These are phyloP conservation scores for Sylvilagus bachmani DNA, from an alignment of 2,113 vertebrate species.

Conservation along the genomic window DNA sequence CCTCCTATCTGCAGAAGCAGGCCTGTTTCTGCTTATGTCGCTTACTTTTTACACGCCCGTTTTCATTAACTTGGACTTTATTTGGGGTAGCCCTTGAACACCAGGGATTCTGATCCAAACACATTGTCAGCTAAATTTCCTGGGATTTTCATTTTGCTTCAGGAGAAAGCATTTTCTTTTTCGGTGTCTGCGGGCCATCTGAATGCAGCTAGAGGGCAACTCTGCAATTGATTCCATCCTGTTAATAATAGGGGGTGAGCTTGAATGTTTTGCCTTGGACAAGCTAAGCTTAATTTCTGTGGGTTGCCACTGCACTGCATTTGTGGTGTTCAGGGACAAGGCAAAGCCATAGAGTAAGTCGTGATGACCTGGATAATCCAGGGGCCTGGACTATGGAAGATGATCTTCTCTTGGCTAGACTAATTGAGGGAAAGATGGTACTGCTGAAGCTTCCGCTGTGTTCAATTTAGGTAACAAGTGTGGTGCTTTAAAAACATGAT, in stretches of 20 bases:
- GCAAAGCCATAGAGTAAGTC: background rate
- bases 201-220: constrained; percentile 1
- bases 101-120: constrained; percentile 17
- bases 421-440: background rate
- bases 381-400: background rate
- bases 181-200: background rate
- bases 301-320: background rate
- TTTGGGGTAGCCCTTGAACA: background rate
- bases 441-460: background rate
- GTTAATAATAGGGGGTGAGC: background rate
- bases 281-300: background rate
- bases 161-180: constrained; percentile 4
- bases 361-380: background rate
- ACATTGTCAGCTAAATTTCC: background rate
- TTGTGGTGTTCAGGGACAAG: background rate
- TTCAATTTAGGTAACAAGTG: background rate
- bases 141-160: constrained; percentile 52
- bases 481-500: background rate
- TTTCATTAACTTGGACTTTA: constrained; percentile 48
- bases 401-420: background rate
- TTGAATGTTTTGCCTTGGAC: background rate
- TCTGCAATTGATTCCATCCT: background rate
- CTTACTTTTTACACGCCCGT: background rate
- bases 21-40: background rate
- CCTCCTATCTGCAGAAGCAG: background rate